Conservation (phyloP, 2,113 vertebrate genomes). For the Condylura cristata region DNA sequence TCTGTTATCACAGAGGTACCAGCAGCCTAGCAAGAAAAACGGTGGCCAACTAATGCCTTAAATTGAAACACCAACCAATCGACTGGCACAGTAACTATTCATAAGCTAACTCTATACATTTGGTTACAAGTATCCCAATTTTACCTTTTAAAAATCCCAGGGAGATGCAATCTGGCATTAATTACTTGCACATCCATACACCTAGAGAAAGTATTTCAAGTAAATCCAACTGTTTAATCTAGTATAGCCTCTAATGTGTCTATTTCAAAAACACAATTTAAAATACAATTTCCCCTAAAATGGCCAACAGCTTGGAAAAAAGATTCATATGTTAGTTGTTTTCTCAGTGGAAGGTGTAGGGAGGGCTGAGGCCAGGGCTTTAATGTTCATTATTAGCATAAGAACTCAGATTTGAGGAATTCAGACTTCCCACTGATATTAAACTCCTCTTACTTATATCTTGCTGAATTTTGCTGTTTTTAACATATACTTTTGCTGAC, state of each 20-base stretch:
- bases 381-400: neutral
- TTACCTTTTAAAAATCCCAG: slow-evolving; percentile 23
- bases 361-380: too few species aligned
- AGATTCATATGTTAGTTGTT: neutral
- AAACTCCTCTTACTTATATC: neutral
- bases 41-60: neutral
- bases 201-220: slow-evolving; percentile 2
- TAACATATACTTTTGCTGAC: neutral
- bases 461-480: slow-evolving; percentile 18
- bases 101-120: neutral
- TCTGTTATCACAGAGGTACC: neutral
- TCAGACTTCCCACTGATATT: neutral
- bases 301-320: neutral
- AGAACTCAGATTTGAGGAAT: neutral
- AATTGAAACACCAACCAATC: neutral
- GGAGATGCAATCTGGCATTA: slow-evolving; percentile 14
- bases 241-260: neutral
- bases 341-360: neutral
- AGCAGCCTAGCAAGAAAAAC: neutral
- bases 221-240: slow-evolving; percentile 23
- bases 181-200: neutral
- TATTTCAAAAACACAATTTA: slow-evolving; percentile 30
- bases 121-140: neutral
- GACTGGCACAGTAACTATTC: neutral
- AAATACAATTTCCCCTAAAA: neutral